These are phyloP conservation scores for Entelurus aequoreus DNA, from an alignment of 2,113 vertebrate genomes.

Conservation along the genomic window DNA sequence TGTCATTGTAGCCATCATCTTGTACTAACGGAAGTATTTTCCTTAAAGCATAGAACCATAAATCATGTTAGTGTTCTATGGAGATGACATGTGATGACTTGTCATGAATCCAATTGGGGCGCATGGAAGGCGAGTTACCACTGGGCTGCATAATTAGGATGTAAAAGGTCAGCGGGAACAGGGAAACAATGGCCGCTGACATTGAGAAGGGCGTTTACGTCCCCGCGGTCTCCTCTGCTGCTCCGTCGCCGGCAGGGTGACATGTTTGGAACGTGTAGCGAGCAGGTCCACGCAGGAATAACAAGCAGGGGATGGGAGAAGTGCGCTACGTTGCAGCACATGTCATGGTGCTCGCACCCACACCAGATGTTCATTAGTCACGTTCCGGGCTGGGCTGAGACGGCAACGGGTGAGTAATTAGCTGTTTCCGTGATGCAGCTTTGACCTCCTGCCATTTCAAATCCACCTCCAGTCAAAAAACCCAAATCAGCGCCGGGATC, in stretches of 20 bases:
- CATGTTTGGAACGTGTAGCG: slow-evolving; percentile 19
- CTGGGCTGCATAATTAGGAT: no score
- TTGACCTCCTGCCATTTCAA: slow-evolving; percentile 3
- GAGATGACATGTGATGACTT: no score
- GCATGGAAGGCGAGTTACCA: no score
- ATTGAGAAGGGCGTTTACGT: slow-evolving; percentile 38
- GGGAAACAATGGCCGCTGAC: slow-evolving; percentile 6
- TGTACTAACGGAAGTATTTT: no score
- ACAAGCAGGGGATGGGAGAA: slow-evolving; percentile 16
- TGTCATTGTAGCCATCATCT: no score
- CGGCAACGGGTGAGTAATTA: slow-evolving; percentile 4
- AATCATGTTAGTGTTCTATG: no score
- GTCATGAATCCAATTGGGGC: no score
- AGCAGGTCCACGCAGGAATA: slow-evolving; percentile 41
- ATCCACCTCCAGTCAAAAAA: slow-evolving; percentile 3
- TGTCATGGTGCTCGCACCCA: not conserved
- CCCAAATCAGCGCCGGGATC: not conserved
- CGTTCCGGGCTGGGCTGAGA: not conserved
- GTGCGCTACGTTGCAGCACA: not conserved
- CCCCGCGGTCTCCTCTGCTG: slow-evolving; percentile 9
- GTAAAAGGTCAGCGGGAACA: no score
- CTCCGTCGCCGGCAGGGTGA: slow-evolving; percentile 10
- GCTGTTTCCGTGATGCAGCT: not conserved
- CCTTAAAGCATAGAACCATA: no score
- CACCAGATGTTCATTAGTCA: slow-evolving; percentile 2